These are phyloP conservation scores for Mastigias papua DNA, from an alignment of 30 jellyfish, hydroid and myxozoan genomes.

Conservation along the genomic window DNA sequence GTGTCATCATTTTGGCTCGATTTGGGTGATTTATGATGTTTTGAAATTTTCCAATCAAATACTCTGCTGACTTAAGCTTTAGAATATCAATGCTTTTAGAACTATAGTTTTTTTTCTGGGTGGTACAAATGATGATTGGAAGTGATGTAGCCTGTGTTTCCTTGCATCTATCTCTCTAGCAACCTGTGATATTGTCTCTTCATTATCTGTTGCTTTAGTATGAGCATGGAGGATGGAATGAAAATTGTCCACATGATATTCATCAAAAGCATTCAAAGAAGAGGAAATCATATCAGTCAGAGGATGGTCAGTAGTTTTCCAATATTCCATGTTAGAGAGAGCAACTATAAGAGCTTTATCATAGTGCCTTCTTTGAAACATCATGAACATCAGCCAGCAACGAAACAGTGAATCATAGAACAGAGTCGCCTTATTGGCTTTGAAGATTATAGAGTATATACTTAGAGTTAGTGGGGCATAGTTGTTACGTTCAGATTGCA, in stretches of 20 bases:
- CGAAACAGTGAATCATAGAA: conserved; percentile 21
- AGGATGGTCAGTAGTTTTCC: conserved; percentile 9
- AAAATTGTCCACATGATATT: conserved; percentile 47
- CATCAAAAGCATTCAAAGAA: conserved; percentile 33
- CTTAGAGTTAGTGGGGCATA: conserved; percentile 22
- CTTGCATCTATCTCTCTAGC: conserved; percentile 22
- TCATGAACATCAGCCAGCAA: conserved; percentile 35
- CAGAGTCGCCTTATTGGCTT: conserved; percentile 1
- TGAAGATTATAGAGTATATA: conserved; percentile 41
- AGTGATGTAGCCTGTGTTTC: conserved; percentile 49
- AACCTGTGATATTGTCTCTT: not conserved
- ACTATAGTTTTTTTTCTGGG: conserved; percentile 24
- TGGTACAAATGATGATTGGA: conserved; percentile 46
- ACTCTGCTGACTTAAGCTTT: conserved; percentile 16
- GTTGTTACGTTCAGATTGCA: not conserved
- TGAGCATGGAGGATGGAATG: conserved; percentile 14
- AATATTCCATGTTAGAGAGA: conserved; percentile 41
- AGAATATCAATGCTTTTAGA: conserved; percentile 7
- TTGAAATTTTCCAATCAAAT: conserved; percentile 9
- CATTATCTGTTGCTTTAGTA: conserved; percentile 19
- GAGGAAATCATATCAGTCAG: conserved; percentile 1
- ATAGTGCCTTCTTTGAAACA: conserved; percentile 46
- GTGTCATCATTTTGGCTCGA: not conserved
- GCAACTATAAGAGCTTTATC: conserved; percentile 46
- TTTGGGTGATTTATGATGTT: not conserved